These are phyloP conservation scores for Laodelphax striatellus DNA, from an alignment of 1,140 invertebrate genomes.

Conservation along the genomic window DNA sequence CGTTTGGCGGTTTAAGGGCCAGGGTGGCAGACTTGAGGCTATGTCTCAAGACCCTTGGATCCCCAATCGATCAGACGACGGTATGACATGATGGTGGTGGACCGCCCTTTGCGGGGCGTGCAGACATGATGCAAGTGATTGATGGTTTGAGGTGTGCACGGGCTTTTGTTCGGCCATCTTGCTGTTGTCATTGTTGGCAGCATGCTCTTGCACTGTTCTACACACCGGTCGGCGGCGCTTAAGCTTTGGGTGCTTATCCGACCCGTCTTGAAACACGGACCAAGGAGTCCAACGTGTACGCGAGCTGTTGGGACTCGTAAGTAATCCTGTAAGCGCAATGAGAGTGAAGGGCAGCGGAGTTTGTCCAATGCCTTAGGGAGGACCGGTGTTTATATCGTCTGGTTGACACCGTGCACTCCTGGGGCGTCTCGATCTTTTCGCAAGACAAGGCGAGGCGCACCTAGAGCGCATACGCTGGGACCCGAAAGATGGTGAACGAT, in stretches of 20 bases:
- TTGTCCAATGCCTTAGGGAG: constrained; percentile 9
- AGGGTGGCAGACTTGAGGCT: constrained; percentile 25
- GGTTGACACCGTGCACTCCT: constrained; percentile 32
- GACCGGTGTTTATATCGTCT: too few species aligned
- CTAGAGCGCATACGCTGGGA: too few species aligned
- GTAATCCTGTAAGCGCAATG: constrained; percentile 21
- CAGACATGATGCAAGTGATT: too few species aligned
- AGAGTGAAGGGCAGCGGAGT: constrained; percentile 16
- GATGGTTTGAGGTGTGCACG: not conserved
- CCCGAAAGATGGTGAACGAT: too few species aligned
- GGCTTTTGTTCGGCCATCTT: not conserved
- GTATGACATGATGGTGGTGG: constrained; percentile 13
- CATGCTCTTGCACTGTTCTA: too few species aligned
- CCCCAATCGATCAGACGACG: constrained; percentile 18
- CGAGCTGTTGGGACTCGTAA: constrained; percentile 58
- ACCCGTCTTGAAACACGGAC: constrained; percentile 92
- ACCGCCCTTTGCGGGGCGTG: constrained; percentile 3
- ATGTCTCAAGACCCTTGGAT: constrained; percentile 1
- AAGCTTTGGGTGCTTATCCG: constrained; percentile 50
- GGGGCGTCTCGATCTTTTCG: too few species aligned
- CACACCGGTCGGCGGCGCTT: constrained; percentile 37
- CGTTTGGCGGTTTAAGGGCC: constrained; percentile 10
- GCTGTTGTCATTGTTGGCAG: not conserved
- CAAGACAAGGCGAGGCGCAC: too few species aligned
- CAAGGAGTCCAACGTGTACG: constrained; percentile 79